phyloP scores from a whole-genome alignment of 1,140 invertebrate genomes.

The Drusus annulatus region DNA sequence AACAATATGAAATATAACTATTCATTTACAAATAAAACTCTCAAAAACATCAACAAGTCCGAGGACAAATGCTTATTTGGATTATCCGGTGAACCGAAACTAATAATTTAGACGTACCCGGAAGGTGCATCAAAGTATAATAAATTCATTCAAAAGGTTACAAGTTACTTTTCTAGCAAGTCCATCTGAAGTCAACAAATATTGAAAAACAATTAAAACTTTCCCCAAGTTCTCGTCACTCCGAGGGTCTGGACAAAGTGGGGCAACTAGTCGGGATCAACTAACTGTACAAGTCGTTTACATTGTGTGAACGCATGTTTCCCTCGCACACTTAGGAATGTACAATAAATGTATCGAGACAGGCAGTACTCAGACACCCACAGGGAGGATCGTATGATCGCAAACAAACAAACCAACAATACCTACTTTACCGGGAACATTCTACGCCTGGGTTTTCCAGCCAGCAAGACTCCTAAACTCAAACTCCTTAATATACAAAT shows the following conservation, averaged over 20 bases:
- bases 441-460: constrained; percentile 3
- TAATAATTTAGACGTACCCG: constrained; percentile 21
- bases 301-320: no score
- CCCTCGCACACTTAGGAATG: no score
- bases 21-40: constrained; percentile 57
- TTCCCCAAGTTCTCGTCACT: background rate
- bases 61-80: constrained; percentile 50
- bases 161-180: no score
- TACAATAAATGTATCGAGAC: no score
- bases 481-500: constrained; percentile 22
- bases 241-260: background rate
- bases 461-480: background rate
- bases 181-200: no score
- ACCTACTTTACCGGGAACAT: background rate
- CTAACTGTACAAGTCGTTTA: no score
- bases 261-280: background rate
- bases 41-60: constrained; percentile 57
- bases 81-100: background rate
- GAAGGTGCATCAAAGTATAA: background rate
- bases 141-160: no score
- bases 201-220: background rate
- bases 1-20: constrained; percentile 38
- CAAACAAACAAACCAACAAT: no score
- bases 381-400: no score
- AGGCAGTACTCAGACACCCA: no score